Evolutionary conservation across 2,888 invertebrate species (phyloP).

Genomic region (Dimorphilus gyrociliatus): DNA sequence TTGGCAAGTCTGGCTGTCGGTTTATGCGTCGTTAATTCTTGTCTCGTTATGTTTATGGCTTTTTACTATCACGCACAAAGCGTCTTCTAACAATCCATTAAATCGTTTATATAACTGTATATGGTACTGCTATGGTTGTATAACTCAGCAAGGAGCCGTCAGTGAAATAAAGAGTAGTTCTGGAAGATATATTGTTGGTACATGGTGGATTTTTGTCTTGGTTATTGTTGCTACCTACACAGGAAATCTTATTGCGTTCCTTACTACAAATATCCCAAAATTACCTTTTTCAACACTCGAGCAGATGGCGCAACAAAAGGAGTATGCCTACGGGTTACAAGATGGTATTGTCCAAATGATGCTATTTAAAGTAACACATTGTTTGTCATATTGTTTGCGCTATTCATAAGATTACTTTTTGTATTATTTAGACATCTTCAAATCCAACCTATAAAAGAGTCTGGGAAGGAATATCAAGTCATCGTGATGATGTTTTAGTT

Average conservation of each 20-base stretch:
- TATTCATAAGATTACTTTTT: neutral
- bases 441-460: slow-evolving; percentile 3
- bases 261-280: slow-evolving; percentile 3
- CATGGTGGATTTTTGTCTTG: slow-evolving; percentile 8
- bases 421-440: slow-evolving; percentile 3
- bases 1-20: no score
- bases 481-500: neutral
- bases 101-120: no score
- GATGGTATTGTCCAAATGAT: slow-evolving; percentile 6
- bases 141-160: no score
- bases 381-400: no score
- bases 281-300: slow-evolving; percentile 4
- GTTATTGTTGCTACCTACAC: slow-evolving; percentile 6
- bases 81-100: no score
- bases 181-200: slow-evolving; percentile 5
- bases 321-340: slow-evolving; percentile 5
- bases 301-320: slow-evolving; percentile 3
- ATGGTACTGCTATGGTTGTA: no score
- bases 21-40: no score
- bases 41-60: no score
- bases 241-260: slow-evolving; percentile 8
- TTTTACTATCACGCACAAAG: no score
- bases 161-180: no score
- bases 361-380: slow-evolving; percentile 4
- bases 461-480: slow-evolving; percentile 3